Base-by-base conservation (phyloP, 2,797 vertebrate species). In the Argyrosomus regius region DNA sequence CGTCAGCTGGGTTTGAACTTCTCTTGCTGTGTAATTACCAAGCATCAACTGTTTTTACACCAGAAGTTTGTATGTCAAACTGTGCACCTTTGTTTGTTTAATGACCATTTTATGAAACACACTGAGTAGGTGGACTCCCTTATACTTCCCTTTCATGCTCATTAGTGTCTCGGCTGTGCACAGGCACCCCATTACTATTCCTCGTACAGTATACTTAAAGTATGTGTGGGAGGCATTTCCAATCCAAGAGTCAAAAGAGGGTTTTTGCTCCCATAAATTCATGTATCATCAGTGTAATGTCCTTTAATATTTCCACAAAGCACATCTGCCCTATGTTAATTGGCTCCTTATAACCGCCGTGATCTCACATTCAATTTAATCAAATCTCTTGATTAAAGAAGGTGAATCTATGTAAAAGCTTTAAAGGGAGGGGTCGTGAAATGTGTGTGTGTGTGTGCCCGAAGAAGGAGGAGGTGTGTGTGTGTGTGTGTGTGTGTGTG, bases 281-380 rank as follows among this genome's bases (percentile, higher is more conserved):
- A 84, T 72, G 82, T 75, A 91, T 90, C 86, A 89, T 91, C 85
- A 77, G 69, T 64, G 50, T 87, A 91, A 90, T 88, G 72, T 85
- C 60, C 74, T 83, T 26, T 88, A 88, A 88, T 87, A 80, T 88
- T 83, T 89, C 80, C 82, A 74, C 67, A 80, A 88, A 88, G 85
- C 87, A 77, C 77, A 87, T 85, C 82, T 86, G 81, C 85, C 81
- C 72, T 24, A 41, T 71, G 76, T 90, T 93, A 92, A 94, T 91
- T 92, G 82, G 58, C 82, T 87, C 76, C 79, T 78, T 80, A 81
- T 84, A 78, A 87, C 75, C 78, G 78, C 70, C 54, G 41, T 82
- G 82, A 93, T 82, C 84, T 88, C 74, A 48, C 78, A 83, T 88
- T 87, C 83, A 76, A 75, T 90, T 90, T 90, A 91, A 92, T 94